Evolutionary conservation across 1,140 invertebrate species (phyloP), one percentile per base, ranked within the genome.

Genomic region (Ericerus pela): DNA sequence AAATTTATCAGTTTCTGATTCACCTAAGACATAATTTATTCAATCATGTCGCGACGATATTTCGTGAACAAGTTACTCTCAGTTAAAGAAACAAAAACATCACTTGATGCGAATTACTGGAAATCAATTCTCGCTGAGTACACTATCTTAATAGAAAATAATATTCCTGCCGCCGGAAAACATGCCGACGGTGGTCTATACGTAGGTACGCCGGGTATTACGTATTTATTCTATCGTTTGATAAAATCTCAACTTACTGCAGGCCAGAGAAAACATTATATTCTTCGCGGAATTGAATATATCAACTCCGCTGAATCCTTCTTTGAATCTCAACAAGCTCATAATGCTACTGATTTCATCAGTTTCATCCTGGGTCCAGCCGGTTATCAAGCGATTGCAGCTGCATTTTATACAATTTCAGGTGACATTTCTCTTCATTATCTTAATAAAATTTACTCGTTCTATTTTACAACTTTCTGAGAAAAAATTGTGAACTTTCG

Each of bases 181-280:
- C 27, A 67, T 54, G 69, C 69, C 1, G 69, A 73, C 8, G 74
- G 75, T 36, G 76, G 74, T 3, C 53, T 78, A 1, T 78, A 77
- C 61, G 69, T 76, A 29, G 76, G 76, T 0, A 63, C 72, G 18
- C 71, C 69, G 37, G 76, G 76, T 3, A 66, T 76, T 41, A 68
- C 73, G 1, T 78, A 69, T 59, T 76, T 76, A 73, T 75, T 73
- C 59, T 76, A 75, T 61, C 67, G 72, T 62, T 64, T 77, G 18
- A 70, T 69, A 38, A 72, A 72, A 64, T 72, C 72, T 54, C 63
- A 70, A 1, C 20, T 67, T 16, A 65, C 76, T 16, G 63, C 62
- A 1, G 63, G 68, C 20, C 65, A 70, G n/a, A 70, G 67, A 56
- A 57, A 59, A 5, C 36, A 60, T 8, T 72, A 70, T 58, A 28